Percentiles rank a stretch among this genome's conserved stretches.
These are phyloP conservation scores for Encarsia formosa DNA, from an alignment of 2,888 invertebrate species.

Conservation along the genomic window DNA sequence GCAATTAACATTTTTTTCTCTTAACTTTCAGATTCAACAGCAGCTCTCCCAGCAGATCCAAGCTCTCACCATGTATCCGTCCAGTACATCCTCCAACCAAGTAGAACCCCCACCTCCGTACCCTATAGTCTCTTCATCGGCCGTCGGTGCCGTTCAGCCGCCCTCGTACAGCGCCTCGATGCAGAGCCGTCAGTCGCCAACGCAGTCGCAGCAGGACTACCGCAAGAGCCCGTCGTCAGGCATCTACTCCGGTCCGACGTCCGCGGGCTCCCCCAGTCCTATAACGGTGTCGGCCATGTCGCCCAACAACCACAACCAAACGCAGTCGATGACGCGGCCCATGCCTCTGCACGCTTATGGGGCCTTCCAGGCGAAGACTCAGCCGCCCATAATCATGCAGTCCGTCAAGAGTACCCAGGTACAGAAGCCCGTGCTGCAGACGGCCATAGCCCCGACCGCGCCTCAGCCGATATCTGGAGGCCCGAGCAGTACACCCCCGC, in stretches of 20 bases:
- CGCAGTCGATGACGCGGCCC: slow-evolving; percentile 68
- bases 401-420: slow-evolving; percentile 94
- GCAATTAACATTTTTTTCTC: too few species aligned
- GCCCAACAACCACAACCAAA: slow-evolving; percentile 49
- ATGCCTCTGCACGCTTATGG: slow-evolving; percentile 82
- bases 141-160: slow-evolving; percentile 68
- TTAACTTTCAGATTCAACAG: slow-evolving; percentile 61
- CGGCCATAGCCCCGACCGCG: slow-evolving; percentile 87
- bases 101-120: slow-evolving; percentile 55
- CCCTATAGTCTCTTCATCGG: slow-evolving; percentile 55
- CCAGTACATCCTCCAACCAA: slow-evolving; percentile 48
- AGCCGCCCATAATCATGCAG: slow-evolving; percentile 94
- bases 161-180: slow-evolving; percentile 83
- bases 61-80: slow-evolving; percentile 72
- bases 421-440: slow-evolving; percentile 90
- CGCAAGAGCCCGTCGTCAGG: slow-evolving; percentile 83
- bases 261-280: slow-evolving; percentile 80
- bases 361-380: slow-evolving; percentile 81
- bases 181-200: slow-evolving; percentile 83
- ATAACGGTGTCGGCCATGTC: slow-evolving; percentile 67
- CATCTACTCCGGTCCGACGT: slow-evolving; percentile 78
- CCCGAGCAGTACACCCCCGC: slow-evolving; percentile 62
- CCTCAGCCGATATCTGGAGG: slow-evolving; percentile 61
- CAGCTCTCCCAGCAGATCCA: slow-evolving; percentile 86
- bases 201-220: slow-evolving; percentile 73